Evolutionary conservation across 1,140 invertebrate species (phyloP).

Genomic region (Aphis craccivora): DNA sequence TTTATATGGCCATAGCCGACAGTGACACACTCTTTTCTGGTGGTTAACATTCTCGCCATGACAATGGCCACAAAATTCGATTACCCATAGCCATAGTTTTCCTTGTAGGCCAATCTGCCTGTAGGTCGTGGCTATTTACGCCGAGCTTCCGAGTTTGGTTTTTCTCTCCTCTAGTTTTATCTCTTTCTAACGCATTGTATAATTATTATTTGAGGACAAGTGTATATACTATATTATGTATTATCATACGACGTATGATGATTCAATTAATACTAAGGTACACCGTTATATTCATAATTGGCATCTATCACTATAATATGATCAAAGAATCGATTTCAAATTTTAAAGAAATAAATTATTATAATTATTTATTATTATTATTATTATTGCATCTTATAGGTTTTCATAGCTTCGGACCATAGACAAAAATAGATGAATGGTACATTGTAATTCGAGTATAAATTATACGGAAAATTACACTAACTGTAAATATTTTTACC

Average conservation of each 20-base stretch:
- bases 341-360: not conserved
- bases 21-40: not conserved
- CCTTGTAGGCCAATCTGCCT: not conserved
- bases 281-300: not conserved
- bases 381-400: not conserved
- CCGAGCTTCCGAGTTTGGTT: not conserved
- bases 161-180: not conserved
- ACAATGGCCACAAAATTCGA: slow-evolving; percentile 10
- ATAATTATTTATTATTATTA: not conserved
- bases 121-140: not conserved
- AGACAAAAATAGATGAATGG: not conserved
- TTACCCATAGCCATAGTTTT: not conserved
- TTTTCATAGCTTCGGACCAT: not conserved
- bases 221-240: not conserved
- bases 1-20: not conserved
- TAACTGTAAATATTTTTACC: not conserved
- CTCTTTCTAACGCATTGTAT: not conserved
- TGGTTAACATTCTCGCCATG: not conserved
- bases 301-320: not conserved
- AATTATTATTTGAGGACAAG: not conserved
- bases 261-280: not conserved
- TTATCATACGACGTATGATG: not conserved
- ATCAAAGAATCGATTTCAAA: not conserved
- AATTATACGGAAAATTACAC: not conserved
- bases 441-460: not conserved